phyloP scores from a whole-genome alignment of 2,113 vertebrate species.

The Tragelaphus scriptus region DNA sequence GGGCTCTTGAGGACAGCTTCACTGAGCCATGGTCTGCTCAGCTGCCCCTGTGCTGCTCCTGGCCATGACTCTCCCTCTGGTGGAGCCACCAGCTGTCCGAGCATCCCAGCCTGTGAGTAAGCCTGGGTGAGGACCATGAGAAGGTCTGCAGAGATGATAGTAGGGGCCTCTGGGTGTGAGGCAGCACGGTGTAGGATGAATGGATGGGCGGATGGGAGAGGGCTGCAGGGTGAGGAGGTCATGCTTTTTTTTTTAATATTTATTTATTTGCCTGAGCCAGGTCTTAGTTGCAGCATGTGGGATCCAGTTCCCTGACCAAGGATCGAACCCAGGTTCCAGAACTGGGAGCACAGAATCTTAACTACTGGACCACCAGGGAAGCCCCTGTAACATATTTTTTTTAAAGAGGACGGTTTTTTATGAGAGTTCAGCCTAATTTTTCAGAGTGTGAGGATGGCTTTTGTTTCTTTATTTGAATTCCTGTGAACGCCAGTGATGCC shows the following conservation, averaged over 20 bases:
- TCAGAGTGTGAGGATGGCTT: background rate
- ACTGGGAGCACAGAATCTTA: background rate
- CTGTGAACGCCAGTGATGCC: background rate
- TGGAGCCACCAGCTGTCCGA: background rate
- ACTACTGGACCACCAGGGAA: background rate
- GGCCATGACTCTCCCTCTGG: background rate
- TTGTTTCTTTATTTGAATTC: background rate
- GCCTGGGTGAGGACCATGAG: background rate
- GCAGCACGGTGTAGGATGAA: background rate
- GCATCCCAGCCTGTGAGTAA: slow-evolving; percentile 53
- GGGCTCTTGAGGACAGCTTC: background rate
- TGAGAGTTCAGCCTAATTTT: background rate
- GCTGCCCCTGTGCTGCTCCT: slow-evolving; percentile 35
- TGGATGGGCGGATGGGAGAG: background rate
- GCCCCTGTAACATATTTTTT: background rate
- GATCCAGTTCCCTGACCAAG: background rate
- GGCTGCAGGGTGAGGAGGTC: background rate
- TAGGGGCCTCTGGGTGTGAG: background rate
- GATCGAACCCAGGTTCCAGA: background rate
- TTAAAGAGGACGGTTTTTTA: background rate
- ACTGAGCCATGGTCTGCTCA: background rate
- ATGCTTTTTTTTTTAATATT: background rate
- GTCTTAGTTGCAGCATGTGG: background rate
- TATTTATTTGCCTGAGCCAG: background rate
- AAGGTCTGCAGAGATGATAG: background rate